These are phyloP conservation scores for Macquaria australasica DNA, from an alignment of 2,113 vertebrate genomes.

Conservation along the genomic window DNA sequence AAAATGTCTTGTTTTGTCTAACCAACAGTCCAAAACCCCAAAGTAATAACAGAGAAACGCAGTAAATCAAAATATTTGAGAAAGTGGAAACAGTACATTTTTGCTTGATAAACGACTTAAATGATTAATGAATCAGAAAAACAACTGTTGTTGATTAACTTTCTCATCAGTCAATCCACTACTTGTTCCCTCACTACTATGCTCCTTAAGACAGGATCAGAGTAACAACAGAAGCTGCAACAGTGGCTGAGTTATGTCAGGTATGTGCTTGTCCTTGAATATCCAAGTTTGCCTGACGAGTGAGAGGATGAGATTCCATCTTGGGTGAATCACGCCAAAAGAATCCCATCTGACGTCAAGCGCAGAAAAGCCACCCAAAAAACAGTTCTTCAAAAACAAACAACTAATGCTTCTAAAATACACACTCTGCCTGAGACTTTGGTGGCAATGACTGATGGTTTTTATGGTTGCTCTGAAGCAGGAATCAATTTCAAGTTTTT, in stretches of 20 bases:
- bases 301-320: constrained; percentile 56
- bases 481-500: constrained; percentile 65
- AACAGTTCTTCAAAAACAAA: constrained; percentile 63
- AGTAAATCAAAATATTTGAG: background rate
- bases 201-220: background rate
- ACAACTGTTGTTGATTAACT: background rate
- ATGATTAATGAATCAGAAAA: background rate
- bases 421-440: constrained; percentile 26
- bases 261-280: constrained; percentile 65
- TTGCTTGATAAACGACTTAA: background rate
- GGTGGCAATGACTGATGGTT: constrained; percentile 49
- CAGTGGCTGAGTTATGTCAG: constrained; percentile 53
- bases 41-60: background rate
- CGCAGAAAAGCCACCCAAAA: constrained; percentile 28
- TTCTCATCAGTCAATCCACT: background rate
- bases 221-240: constrained; percentile 34
- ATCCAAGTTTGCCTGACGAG: constrained; percentile 54
- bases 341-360: constrained; percentile 66
- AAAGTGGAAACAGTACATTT: background rate
- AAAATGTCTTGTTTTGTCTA: background rate
- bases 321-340: constrained; percentile 58
- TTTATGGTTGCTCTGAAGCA: constrained; percentile 61
- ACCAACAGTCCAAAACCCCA: background rate
- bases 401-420: constrained; percentile 49
- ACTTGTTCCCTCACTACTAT: background rate